Base-by-base conservation (phyloP, 2,113 vertebrate species). In the Elgaria multicarinata region DNA sequence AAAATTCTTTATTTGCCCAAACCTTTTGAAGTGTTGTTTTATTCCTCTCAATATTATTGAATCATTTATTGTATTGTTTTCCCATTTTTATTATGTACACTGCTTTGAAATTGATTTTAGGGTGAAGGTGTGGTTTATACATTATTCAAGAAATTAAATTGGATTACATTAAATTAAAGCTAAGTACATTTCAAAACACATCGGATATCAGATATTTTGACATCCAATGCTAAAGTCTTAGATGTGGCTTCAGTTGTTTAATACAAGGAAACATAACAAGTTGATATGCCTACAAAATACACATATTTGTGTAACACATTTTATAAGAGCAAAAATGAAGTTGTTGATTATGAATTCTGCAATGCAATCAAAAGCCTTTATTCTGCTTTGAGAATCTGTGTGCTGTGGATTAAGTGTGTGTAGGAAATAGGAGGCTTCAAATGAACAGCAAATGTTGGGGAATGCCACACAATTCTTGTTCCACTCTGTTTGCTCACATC, bases 331-430 rank as follows among this genome's bases (percentile, higher is more conserved):
- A 55, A 79, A 58, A 80, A 20, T 20, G 20, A 3, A 18, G 20
- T 20, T 62, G 58, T 62, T 62, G 46, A 46, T 64, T 42, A 66
- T n/a, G 62, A 55, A 10, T 39, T 75, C 28, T 79, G 44, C 77
- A 62, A 9, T 62, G 53, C 26, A 78, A 50, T 26, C 69, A 46
- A 67, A 36, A 46, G 9, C 12, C 53, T 77, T 87, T 6, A 28
- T 53, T 50, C 82, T 42, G 13, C 2, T 31, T 87, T 83, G 3
- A 75, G 53, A 77, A 76, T 78, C 85, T 31, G 0, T 75, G n/a
- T 2, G 89, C 87, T 91, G 93, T 74, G 58, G 64, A 33, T 87
- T 87, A 87, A 90, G 88, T 3, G 0, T 82, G 2, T 82, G 75
- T 91, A 31, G 87, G 76, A 87, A 71, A 67, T 31, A 67, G 39